These are phyloP conservation scores for Poecilia latipinna DNA, from an alignment of 2,113 vertebrate genomes.

Conservation along the genomic window DNA sequence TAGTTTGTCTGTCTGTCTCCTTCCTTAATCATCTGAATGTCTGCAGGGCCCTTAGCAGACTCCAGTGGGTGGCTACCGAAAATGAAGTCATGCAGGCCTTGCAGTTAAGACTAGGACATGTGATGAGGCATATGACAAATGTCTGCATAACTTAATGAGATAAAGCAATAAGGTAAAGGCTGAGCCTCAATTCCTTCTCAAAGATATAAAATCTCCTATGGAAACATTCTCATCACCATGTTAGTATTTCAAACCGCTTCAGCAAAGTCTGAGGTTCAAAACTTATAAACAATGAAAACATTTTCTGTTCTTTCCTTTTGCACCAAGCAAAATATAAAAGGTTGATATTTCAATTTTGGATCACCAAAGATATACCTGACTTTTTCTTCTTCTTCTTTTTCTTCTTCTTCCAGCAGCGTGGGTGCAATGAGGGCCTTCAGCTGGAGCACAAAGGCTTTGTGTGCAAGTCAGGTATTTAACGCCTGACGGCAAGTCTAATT, in stretches of 20 bases:
- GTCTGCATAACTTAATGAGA: too few relatives aligned
- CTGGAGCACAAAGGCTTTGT: conserved; percentile 43
- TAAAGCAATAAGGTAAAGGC: too few relatives aligned
- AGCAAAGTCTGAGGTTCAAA: background rate
- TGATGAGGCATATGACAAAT: too few relatives aligned
- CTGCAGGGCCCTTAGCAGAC: too few relatives aligned
- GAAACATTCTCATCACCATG: background rate
- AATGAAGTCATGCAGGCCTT: too few relatives aligned
- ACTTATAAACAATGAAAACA: background rate
- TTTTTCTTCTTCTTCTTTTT: too few relatives aligned
- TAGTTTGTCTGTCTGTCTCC: too few relatives aligned
- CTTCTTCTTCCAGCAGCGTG: conserved; percentile 21
- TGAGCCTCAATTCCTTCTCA: too few relatives aligned
- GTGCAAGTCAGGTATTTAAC: conserved; percentile 19
- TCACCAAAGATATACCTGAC: conserved; percentile 23
- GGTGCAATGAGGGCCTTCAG: conserved; percentile 48
- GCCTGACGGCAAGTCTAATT: conserved; percentile 43
- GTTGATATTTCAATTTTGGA: conserved; percentile 18
- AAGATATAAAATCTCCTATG: too few relatives aligned
- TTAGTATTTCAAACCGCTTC: background rate
- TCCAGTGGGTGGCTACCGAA: too few relatives aligned
- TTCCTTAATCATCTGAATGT: too few relatives aligned
- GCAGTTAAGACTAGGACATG: too few relatives aligned
- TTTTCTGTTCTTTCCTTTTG: background rate
- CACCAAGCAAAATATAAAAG: background rate